A percentile compares a stretch with the other conserved stretches of the same genome.
These are phyloP conservation scores for Tenthredo amoena DNA, from an alignment of 2,888 invertebrate genomes.

Conservation along the genomic window DNA sequence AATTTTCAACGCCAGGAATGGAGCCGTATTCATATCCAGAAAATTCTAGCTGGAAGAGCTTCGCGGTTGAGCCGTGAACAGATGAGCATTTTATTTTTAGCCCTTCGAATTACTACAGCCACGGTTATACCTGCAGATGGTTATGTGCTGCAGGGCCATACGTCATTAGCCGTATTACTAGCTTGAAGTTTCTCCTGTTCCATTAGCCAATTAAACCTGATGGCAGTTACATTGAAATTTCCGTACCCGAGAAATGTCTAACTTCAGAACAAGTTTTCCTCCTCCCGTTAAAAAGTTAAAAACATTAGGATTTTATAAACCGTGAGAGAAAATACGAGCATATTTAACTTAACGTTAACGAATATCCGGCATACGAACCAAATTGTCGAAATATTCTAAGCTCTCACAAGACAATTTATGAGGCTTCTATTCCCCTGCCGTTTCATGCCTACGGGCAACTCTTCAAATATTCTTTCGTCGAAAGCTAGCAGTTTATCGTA, in stretches of 20 bases:
- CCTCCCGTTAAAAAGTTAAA: background rate
- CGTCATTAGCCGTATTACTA: conserved; percentile 39
- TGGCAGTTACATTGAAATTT: conserved; percentile 25
- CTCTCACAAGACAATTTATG: conserved; percentile 18
- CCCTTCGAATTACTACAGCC: conserved; percentile 7
- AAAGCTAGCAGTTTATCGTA: background rate
- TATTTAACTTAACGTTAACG: background rate
- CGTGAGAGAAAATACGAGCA: background rate
- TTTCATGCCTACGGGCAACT: background rate
- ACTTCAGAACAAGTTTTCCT: background rate
- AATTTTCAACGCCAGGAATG: background rate
- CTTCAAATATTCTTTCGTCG: conserved; percentile 24
- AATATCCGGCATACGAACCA: background rate
- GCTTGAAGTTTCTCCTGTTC: conserved; percentile 22
- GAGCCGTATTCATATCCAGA: background rate
- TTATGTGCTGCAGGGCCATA: conserved; percentile 11
- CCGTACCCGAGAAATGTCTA: conserved; percentile 7
- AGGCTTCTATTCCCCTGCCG: conserved; percentile 12
- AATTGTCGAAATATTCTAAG: conserved; percentile 19
- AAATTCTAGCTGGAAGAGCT: background rate
- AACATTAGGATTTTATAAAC: background rate
- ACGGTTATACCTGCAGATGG: background rate
- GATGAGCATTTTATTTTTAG: background rate
- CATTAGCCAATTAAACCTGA: conserved; percentile 40
- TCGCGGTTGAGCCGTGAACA: conserved; percentile 4